These are phyloP conservation scores for Pristionchus mayeri DNA, from an alignment of 2,888 invertebrate species.

Conservation along the genomic window DNA sequence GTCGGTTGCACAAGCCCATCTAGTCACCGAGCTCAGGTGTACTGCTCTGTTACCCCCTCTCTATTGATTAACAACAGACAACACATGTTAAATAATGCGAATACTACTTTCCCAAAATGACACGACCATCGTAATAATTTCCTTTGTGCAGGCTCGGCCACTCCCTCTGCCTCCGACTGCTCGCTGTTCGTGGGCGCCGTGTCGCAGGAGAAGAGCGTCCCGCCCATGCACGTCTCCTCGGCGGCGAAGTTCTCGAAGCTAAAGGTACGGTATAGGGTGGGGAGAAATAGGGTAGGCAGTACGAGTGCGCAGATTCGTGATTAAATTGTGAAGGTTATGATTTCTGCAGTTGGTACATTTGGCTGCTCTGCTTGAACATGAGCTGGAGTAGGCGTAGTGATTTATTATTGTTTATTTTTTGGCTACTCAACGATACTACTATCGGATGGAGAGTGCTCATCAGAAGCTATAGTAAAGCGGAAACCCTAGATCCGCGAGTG, in stretches of 20 bases:
- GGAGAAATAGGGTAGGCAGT: neutral
- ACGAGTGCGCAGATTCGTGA: neutral
- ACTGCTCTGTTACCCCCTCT: too few relatives aligned
- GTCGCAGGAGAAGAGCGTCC: neutral
- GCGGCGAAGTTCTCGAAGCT: slow-evolving; percentile 53
- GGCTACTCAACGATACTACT: too few relatives aligned
- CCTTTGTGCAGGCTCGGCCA: neutral
- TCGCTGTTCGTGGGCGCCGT: slow-evolving; percentile 25
- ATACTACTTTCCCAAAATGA: too few relatives aligned
- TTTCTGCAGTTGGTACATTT: too few relatives aligned
- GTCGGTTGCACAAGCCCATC: too few relatives aligned
- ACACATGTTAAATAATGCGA: too few relatives aligned
- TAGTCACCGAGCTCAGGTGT: too few relatives aligned
- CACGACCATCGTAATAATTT: too few relatives aligned
- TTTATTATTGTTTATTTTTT: too few relatives aligned
- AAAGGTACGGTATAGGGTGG: slow-evolving; percentile 52
- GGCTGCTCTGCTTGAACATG: too few relatives aligned
- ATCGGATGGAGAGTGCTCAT: neutral
- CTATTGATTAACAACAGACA: too few relatives aligned
- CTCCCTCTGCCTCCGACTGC: neutral
- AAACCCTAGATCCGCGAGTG: neutral
- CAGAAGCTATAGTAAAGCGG: neutral
- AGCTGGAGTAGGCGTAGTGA: too few relatives aligned
- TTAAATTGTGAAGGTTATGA: neutral
- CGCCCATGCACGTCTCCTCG: slow-evolving; percentile 52